phyloP scores from a whole-genome alignment of 2,797 vertebrate genomes.

The Enteromius argenteus region DNA sequence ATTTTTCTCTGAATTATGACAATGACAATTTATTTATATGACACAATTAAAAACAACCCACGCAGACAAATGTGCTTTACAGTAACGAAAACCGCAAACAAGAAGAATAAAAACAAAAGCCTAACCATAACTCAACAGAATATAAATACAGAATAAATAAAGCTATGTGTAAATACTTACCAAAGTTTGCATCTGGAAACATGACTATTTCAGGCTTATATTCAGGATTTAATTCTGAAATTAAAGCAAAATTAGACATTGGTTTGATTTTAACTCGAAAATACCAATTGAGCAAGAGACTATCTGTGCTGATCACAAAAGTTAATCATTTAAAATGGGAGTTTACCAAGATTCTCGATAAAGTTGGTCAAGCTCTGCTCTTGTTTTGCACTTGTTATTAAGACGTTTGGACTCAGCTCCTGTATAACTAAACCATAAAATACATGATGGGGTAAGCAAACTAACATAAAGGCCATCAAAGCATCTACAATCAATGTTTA shows the following conservation, averaged over 20 bases:
- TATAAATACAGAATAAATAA: not conserved
- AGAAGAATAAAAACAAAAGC: too few species aligned
- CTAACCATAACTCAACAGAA: not conserved
- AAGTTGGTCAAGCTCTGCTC: conserved; percentile 85
- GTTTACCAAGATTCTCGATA: conserved; percentile 83
- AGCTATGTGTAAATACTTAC: conserved; percentile 71
- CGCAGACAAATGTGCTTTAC: not conserved
- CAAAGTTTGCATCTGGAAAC: conserved; percentile 92
- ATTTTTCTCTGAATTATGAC: not conserved
- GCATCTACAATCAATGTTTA: not conserved
- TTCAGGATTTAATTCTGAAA: conserved; percentile 72
- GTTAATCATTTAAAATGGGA: not conserved
- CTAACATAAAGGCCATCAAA: not conserved
- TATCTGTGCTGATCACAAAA: not conserved
- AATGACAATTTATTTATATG: too few species aligned
- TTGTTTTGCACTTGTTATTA: conserved; percentile 95
- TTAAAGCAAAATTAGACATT: conserved; percentile 51
- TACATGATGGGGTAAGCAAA: not conserved
- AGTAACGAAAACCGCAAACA: not conserved
- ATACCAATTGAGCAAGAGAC: not conserved
- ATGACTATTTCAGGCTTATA: conserved; percentile 87
- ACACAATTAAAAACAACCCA: too few species aligned
- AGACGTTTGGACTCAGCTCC: conserved; percentile 85
- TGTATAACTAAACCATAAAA: conserved; percentile 78
- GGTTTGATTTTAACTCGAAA: not conserved